Evolutionary conservation across 1,140 invertebrate genomes (phyloP).

Genomic region (Leptinotarsa texana): DNA sequence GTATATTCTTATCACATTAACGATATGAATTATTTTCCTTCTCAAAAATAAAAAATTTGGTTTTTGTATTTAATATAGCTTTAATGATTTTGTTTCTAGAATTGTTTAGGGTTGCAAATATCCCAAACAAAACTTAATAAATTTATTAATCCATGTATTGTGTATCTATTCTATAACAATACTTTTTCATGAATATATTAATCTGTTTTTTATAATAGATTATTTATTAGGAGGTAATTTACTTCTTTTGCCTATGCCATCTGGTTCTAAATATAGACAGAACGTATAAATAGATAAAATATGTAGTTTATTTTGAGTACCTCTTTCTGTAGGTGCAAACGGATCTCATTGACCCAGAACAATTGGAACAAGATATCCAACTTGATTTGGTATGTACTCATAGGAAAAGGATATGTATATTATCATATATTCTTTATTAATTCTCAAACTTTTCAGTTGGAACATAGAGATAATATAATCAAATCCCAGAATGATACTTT

Average conservation of each 20-base stretch:
- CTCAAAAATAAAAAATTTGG: too few relatives aligned
- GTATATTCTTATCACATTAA: too few relatives aligned
- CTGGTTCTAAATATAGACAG: neutral
- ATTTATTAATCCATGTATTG: too few relatives aligned
- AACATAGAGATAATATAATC: slow-evolving; percentile 34
- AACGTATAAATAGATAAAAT: neutral
- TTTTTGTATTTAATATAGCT: too few relatives aligned
- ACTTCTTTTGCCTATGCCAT: neutral
- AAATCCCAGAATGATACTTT: slow-evolving; percentile 34
- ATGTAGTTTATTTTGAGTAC: neutral
- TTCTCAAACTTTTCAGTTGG: slow-evolving; percentile 26
- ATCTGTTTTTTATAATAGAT: too few relatives aligned
- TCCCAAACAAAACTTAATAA: too few relatives aligned
- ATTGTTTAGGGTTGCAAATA: too few relatives aligned
- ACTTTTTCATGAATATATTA: too few relatives aligned
- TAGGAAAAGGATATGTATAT: neutral
- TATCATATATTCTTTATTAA: neutral
- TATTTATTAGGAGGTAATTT: too few relatives aligned
- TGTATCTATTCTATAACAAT: too few relatives aligned
- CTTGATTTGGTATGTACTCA: neutral
- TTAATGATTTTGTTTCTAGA: too few relatives aligned
- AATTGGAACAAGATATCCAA: neutral
- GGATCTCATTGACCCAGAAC: neutral
- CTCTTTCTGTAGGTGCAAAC: slow-evolving; percentile 17
- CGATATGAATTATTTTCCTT: too few relatives aligned